These are phyloP conservation scores for Melinaea marsaeus DNA, from an alignment of 2,888 invertebrate species.

Conservation along the genomic window DNA sequence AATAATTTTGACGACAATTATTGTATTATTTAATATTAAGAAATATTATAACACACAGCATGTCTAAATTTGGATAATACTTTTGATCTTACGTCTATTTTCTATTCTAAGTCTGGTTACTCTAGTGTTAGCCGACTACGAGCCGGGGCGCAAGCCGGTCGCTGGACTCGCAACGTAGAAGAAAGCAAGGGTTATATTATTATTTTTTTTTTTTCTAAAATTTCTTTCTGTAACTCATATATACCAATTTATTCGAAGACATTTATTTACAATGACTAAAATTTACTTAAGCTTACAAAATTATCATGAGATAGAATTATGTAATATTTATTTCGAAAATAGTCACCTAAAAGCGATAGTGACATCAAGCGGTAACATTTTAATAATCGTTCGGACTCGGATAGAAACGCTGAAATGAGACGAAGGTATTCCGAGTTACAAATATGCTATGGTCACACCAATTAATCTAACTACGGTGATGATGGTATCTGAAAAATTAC, in stretches of 20 bases:
- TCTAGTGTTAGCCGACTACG: constrained; percentile 63
- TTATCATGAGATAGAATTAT: constrained; percentile 46
- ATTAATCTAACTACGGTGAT: constrained; percentile 62
- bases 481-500: constrained; percentile 39
- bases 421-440: constrained; percentile 43
- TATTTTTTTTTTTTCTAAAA: constrained; percentile 24
- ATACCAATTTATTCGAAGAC: constrained; percentile 46
- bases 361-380: constrained; percentile 66
- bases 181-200: constrained; percentile 45
- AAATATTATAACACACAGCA: constrained; percentile 70
- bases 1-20: constrained; percentile 30
- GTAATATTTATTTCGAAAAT: constrained; percentile 38
- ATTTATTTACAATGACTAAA: constrained; percentile 65
- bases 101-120: constrained; percentile 70
- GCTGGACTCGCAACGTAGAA: constrained; percentile 47
- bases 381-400: constrained; percentile 54
- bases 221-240: constrained; percentile 48
- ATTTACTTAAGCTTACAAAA: constrained; percentile 61
- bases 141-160: constrained; percentile 58
- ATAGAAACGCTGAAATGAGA: constrained; percentile 37
- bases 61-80: constrained; percentile 75
- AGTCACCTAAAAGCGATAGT: constrained; percentile 69
- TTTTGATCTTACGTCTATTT: constrained; percentile 69
- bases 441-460: constrained; percentile 67
- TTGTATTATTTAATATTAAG: constrained; percentile 56